Conservation (phyloP, 2,113 vertebrate species). For the Caracal caracal region DNA sequence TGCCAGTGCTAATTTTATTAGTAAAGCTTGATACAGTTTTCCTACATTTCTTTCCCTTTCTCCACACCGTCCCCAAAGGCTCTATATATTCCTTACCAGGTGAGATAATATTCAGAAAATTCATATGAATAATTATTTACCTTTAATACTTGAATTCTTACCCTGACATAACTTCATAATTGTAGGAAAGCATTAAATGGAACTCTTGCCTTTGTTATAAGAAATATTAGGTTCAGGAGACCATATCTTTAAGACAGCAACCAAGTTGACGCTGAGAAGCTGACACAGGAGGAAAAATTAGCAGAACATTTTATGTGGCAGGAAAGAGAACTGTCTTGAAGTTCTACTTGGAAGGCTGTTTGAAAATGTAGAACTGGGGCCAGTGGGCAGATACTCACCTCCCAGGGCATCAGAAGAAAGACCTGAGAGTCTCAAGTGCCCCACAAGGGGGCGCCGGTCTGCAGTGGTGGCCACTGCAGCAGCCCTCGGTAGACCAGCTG, state of each 20-base stretch:
- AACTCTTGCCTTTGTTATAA: neutral
- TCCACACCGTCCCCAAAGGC: neutral
- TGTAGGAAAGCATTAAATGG: neutral
- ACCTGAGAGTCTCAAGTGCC: accelerated
- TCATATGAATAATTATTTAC: neutral
- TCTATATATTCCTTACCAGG: neutral
- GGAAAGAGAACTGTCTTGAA: neutral
- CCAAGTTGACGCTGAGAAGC: neutral
- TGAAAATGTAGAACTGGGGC: neutral
- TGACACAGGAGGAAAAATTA: neutral
- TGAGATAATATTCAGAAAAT: neutral
- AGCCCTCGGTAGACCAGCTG: accelerated
- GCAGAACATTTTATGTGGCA: neutral
- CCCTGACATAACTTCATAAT: neutral
- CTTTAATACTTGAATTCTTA: neutral
- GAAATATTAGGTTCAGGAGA: neutral
- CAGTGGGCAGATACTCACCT: neutral
- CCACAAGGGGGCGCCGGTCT: neutral
- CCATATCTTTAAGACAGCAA: neutral
- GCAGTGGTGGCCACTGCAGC: too few species aligned
- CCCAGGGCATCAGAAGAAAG: neutral
- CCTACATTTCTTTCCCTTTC: neutral
- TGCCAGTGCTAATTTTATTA: neutral
- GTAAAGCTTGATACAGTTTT: neutral
- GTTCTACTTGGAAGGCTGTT: neutral